Conservation (phyloP, 2,113 vertebrate genomes). For the Calypte anna region DNA sequence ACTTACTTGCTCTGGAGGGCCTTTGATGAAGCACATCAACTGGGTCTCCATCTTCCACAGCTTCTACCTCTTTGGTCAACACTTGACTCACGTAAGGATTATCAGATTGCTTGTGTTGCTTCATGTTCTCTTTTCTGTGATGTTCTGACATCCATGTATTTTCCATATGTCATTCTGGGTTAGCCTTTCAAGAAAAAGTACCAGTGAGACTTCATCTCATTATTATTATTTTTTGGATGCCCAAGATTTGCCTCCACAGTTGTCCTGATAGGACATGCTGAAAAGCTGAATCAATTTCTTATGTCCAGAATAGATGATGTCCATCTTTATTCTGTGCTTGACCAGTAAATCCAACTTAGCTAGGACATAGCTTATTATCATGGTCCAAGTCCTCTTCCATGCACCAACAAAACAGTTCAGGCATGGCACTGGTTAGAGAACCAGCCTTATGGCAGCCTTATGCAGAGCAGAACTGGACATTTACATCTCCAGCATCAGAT, state of each 20-base stretch:
- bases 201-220: background rate
- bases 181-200: background rate
- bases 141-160: background rate
- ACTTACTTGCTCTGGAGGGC: background rate
- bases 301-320: background rate
- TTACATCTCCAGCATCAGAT: background rate
- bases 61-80: background rate
- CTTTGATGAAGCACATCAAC: background rate
- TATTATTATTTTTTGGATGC: background rate
- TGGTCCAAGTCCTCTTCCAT: background rate
- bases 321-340: background rate
- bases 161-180: background rate
- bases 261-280: background rate
- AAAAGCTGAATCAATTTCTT: background rate
- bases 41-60: background rate
- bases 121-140: background rate
- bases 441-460: background rate
- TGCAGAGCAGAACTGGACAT: background rate
- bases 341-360: background rate
- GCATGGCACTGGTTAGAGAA: background rate
- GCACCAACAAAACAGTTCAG: background rate
- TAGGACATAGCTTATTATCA: background rate
- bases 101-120: background rate
- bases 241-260: background rate
- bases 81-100: background rate